phyloP scores from a whole-genome alignment of 2,888 invertebrate genomes.

The Epistrophe eligans region DNA sequence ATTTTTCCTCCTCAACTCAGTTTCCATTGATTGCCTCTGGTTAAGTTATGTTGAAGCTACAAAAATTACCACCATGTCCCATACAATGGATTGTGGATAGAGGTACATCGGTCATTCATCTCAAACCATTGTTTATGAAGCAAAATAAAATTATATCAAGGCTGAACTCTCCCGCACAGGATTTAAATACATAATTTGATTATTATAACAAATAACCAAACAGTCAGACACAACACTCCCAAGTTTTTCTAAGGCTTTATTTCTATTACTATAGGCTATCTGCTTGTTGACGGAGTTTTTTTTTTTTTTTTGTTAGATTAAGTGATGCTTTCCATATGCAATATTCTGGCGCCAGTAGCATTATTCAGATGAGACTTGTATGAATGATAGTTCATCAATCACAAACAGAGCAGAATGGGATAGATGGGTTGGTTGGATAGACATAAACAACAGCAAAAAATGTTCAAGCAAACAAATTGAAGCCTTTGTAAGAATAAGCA shows the following conservation, averaged over 20 bases:
- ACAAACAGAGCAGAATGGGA: background rate
- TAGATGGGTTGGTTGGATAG: background rate
- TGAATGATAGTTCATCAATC: conserved; percentile 47
- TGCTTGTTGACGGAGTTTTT: background rate
- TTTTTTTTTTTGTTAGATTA: background rate
- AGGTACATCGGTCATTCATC: conserved; percentile 31
- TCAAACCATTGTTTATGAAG: conserved; percentile 2
- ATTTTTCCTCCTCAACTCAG: conserved; percentile 2
- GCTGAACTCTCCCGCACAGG: conserved; percentile 10
- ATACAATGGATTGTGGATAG: too few relatives aligned
- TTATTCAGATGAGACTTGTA: conserved; percentile 31
- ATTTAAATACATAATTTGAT: conserved; percentile 61
- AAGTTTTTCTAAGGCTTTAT: background rate
- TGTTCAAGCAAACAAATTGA: conserved; percentile 13
- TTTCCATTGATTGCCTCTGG: conserved; percentile 17
- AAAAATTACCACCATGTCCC: background rate
- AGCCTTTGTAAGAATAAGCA: background rate
- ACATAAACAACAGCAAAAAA: background rate
- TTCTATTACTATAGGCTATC: background rate
- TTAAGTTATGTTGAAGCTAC: background rate
- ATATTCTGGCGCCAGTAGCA: conserved; percentile 39
- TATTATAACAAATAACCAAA: conserved; percentile 38
- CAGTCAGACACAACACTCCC: background rate
- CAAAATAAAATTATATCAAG: conserved; percentile 6
- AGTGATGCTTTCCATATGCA: conserved; percentile 20